Conservation (phyloP, 2,888 invertebrate genomes). For the Caenorhabditis becei region DNA sequence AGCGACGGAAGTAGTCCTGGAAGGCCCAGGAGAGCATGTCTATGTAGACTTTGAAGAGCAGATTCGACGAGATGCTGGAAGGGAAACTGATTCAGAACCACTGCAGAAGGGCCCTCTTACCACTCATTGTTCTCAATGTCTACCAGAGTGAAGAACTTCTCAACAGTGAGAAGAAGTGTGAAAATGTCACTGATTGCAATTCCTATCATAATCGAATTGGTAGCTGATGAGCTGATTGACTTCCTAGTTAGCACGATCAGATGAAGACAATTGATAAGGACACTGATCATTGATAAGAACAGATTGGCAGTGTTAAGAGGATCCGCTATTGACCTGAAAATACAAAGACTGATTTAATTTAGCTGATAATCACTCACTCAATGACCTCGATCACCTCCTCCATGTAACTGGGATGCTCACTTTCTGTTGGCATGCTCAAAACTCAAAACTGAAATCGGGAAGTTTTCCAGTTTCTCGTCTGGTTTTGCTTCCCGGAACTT, state of each 20-base stretch:
- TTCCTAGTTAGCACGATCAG: constrained; percentile 7
- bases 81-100: neutral
- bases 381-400: neutral
- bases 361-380: neutral
- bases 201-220: neutral
- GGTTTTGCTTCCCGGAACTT: neutral
- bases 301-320: constrained; percentile 29
- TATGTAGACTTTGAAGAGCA: constrained; percentile 12
- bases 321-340: constrained; percentile 37
- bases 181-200: constrained; percentile 23
- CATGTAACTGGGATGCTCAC: neutral
- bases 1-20: constrained; percentile 27
- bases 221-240: constrained; percentile 10
- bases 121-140: constrained; percentile 45
- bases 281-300: constrained; percentile 22
- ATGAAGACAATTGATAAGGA: constrained; percentile 25
- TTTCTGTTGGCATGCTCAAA: neutral
- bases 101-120: neutral
- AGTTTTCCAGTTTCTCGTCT: neutral
- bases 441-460: neutral
- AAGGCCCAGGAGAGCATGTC: constrained; percentile 30
- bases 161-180: constrained; percentile 21
- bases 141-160: constrained; percentile 23
- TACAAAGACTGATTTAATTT: neutral
- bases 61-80: constrained; percentile 17